Evolutionary conservation across 1,140 invertebrate species (phyloP).

Genomic region (Drosophila kikkawai): DNA sequence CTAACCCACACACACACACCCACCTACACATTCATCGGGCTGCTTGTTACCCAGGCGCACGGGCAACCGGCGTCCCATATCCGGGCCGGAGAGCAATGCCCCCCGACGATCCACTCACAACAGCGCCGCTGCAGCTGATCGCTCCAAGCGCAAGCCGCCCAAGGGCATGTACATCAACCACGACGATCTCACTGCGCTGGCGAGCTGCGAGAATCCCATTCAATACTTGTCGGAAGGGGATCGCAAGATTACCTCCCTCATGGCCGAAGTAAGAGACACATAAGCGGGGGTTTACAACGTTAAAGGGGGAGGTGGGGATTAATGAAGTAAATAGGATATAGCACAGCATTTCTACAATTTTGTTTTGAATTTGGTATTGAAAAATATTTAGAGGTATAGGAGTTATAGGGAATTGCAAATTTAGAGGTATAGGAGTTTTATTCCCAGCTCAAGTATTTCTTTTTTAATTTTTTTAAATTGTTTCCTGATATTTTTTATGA

Average conservation of each 20-base stretch:
- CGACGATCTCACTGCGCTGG: slow-evolving; percentile 96
- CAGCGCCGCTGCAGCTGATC: slow-evolving; percentile 86
- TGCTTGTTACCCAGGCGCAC: slow-evolving; percentile 86
- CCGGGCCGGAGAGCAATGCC: slow-evolving; percentile 86
- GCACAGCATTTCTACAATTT: too few species aligned
- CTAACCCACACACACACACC: slow-evolving; percentile 1
- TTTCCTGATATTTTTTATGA: too few species aligned
- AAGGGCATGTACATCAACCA: slow-evolving; percentile 98
- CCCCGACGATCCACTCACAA: slow-evolving; percentile 84
- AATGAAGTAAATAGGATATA: too few species aligned
- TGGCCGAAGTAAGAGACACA: slow-evolving; percentile 94
- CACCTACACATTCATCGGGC: neutral
- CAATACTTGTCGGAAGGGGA: slow-evolving; percentile 96
- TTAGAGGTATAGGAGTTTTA: too few species aligned
- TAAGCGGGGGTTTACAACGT: neutral
- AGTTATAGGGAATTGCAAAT: too few species aligned
- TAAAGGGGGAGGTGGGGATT: too few species aligned
- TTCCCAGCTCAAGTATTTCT: too few species aligned
- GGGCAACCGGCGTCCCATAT: slow-evolving; percentile 90
- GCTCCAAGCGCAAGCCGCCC: slow-evolving; percentile 96
- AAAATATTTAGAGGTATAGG: too few species aligned
- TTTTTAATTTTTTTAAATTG: too few species aligned
- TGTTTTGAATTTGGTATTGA: too few species aligned
- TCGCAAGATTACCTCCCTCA: slow-evolving; percentile 95
- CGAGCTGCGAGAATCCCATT: slow-evolving; percentile 86